These are phyloP conservation scores for Trachelus troglodyta DNA, from an alignment of 2,888 invertebrate species.

Conservation along the genomic window DNA sequence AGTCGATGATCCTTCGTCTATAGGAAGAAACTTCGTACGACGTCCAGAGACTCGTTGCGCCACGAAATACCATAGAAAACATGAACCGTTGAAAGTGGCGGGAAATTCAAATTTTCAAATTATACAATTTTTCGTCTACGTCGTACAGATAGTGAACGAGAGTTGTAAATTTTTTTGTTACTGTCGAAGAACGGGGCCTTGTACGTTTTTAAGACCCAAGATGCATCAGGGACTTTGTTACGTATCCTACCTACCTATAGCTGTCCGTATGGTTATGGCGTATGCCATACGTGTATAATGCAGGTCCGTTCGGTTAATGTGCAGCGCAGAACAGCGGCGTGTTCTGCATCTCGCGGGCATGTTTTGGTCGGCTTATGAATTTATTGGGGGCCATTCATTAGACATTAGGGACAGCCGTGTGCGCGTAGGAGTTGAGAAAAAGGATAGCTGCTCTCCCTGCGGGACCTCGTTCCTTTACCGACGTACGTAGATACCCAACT, in stretches of 20 bases:
- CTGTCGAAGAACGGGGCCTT: background rate
- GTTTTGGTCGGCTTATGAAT: slow-evolving; percentile 64
- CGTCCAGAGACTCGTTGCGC: background rate
- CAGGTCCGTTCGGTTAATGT: slow-evolving; percentile 29
- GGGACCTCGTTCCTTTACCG: slow-evolving; percentile 35
- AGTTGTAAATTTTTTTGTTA: too few species aligned
- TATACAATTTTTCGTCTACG: background rate
- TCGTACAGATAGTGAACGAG: background rate
- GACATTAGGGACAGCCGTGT: slow-evolving; percentile 55
- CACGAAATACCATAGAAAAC: background rate
- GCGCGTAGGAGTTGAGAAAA: slow-evolving; percentile 56
- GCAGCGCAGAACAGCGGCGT: slow-evolving; percentile 37
- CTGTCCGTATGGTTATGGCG: background rate
- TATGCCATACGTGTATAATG: slow-evolving; percentile 3
- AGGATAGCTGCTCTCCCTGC: slow-evolving; percentile 48
- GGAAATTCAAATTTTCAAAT: background rate
- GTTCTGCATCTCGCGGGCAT: slow-evolving; percentile 57
- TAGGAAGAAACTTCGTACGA: background rate
- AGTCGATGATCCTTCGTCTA: background rate
- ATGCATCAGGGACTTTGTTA: background rate
- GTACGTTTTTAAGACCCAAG: background rate
- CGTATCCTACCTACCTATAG: background rate
- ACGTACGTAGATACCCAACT: background rate
- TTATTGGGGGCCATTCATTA: slow-evolving; percentile 64
- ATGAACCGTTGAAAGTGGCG: background rate